Evolutionary conservation across 1,140 invertebrate genomes (phyloP).

Genomic region (Drosophila rhopaloa): DNA sequence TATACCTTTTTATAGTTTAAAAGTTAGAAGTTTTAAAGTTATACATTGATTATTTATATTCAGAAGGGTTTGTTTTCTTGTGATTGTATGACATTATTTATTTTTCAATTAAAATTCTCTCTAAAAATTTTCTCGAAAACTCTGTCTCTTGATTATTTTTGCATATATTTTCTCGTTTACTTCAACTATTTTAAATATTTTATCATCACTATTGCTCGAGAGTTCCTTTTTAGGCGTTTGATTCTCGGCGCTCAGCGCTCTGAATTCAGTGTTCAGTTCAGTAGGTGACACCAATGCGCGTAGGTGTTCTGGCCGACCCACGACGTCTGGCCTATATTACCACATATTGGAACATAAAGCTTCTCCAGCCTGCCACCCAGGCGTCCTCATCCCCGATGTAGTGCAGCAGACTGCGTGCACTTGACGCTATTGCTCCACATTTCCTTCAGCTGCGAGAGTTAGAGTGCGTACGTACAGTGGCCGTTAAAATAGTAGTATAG

Average conservation of each 20-base stretch:
- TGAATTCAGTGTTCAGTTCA: conserved; percentile 50
- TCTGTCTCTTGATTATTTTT: no score
- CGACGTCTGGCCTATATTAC: conserved; percentile 65
- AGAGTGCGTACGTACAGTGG: conserved; percentile 25
- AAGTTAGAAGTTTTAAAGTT: no score
- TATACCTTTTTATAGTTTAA: no score
- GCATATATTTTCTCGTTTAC: no score
- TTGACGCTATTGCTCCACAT: conserved; percentile 80
- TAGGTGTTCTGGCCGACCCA: conserved; percentile 41
- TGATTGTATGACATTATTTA: no score
- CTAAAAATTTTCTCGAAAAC: no score
- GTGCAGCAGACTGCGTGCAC: conserved; percentile 69
- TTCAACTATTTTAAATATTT: not conserved
- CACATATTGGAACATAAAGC: conserved; percentile 1
- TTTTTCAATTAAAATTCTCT: no score
- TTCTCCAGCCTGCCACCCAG: conserved; percentile 8
- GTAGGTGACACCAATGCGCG: conserved; percentile 73
- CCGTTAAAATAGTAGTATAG: conserved; percentile 8
- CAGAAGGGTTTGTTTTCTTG: no score
- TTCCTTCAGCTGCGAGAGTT: conserved; percentile 34
- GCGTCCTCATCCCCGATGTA: conserved; percentile 40
- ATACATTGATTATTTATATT: no score
- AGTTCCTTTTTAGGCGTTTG: conserved; percentile 8
- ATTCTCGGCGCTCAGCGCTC: conserved; percentile 12
- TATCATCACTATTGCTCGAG: conserved; percentile 20